Evolutionary conservation across 2,113 vertebrate genomes (phyloP).

Genomic region (Vireo altiloquus): DNA sequence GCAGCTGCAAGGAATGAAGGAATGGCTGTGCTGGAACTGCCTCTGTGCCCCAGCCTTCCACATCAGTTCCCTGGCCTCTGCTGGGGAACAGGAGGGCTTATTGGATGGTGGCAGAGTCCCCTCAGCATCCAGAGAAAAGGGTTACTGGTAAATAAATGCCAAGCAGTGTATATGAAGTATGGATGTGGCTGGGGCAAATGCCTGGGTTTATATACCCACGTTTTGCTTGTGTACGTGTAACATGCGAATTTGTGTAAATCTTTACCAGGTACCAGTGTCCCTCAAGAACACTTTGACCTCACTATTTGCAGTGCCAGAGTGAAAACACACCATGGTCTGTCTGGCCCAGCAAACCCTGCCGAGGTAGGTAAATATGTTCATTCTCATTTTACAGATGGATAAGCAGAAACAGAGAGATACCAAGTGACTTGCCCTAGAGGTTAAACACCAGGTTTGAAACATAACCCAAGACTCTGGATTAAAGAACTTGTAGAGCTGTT

Average conservation of each 20-base stretch:
- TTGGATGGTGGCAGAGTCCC: not conserved
- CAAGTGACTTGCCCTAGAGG: constrained; percentile 45
- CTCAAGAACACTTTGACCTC: constrained; percentile 27
- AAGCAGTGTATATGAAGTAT: not conserved
- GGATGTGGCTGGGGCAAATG: not conserved
- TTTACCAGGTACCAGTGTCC: not conserved
- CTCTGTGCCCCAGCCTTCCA: fast-evolving
- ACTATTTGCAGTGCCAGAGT: not conserved
- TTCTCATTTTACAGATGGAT: constrained; percentile 61
- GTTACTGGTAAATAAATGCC: not conserved
- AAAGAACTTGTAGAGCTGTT: not conserved
- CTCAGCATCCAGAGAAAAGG: not conserved
- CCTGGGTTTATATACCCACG: not conserved
- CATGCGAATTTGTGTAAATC: not conserved
- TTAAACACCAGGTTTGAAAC: constrained; percentile 46
- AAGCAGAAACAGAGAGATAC: constrained; percentile 49
- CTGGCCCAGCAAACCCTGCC: not conserved
- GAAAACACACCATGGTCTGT: not conserved
- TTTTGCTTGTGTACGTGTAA: not conserved
- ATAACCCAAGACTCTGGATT: not conserved
- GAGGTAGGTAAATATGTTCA: constrained; percentile 40
- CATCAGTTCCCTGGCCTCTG: not conserved
- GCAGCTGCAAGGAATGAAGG: not conserved
- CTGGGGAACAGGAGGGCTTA: not conserved
- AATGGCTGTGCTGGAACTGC: not conserved